Conservation (phyloP, 2,797 vertebrate genomes). For the Danionella dracula region DNA sequence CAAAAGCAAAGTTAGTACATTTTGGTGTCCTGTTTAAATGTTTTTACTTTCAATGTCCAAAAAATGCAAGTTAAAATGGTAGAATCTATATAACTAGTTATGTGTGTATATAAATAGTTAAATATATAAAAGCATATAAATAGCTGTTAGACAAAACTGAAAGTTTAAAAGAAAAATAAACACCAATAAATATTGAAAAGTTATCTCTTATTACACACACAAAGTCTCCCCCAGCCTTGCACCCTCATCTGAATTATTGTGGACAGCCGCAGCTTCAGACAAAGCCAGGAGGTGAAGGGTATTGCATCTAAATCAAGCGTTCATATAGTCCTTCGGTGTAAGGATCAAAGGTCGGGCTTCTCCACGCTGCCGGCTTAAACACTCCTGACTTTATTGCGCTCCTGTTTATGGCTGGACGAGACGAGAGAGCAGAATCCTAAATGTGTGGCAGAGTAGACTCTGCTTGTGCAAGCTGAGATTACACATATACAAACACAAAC, state of each 20-base stretch:
- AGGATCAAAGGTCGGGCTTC: constrained; percentile 21
- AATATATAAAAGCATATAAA: too few species aligned
- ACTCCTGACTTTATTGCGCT: not conserved
- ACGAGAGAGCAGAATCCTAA: not conserved
- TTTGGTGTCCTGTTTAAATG: too few species aligned
- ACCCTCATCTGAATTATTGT: constrained; percentile 12
- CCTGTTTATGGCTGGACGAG: constrained; percentile 15
- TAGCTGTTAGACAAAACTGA: too few species aligned
- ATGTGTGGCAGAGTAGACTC: not conserved
- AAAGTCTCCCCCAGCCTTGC: constrained; percentile 35
- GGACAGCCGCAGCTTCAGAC: constrained; percentile 19
- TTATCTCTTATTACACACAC: too few species aligned
- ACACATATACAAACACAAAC: not conserved
- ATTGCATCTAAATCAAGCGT: constrained; percentile 43
- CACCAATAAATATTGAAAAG: too few species aligned
- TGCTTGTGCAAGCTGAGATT: constrained; percentile 13
- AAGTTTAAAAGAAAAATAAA: too few species aligned
- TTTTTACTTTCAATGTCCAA: too few species aligned
- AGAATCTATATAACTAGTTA: too few species aligned
- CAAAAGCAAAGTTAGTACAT: too few species aligned
- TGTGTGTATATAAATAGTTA: too few species aligned
- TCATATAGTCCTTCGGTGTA: constrained; percentile 29
- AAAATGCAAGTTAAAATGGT: too few species aligned
- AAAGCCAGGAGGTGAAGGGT: constrained; percentile 21
- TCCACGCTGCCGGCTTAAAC: constrained; percentile 12